Evolutionary conservation across 2,888 invertebrate genomes (phyloP).

Genomic region (Papilio gigon): DNA sequence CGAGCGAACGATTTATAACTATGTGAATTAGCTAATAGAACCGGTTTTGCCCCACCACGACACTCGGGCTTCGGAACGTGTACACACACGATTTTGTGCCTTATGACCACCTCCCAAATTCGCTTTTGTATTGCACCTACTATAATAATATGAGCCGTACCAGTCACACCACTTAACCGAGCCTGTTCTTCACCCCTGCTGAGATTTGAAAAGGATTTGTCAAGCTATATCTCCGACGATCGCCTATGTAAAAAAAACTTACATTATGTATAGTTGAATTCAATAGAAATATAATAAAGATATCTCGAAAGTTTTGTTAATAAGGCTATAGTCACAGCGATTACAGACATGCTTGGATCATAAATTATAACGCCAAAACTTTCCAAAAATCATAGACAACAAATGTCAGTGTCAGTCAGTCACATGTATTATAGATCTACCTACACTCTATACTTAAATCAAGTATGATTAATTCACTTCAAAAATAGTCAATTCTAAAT

Average conservation of each 20-base stretch:
- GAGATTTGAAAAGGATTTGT: slow-evolving; percentile 71
- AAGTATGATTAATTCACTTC: slow-evolving; percentile 7
- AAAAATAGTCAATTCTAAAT: slow-evolving; percentile 8
- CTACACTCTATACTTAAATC: background rate
- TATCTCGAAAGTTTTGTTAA: no score
- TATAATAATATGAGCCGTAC: slow-evolving; percentile 48
- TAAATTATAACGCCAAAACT: no score
- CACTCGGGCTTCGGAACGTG: slow-evolving; percentile 54
- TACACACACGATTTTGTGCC: slow-evolving; percentile 61
- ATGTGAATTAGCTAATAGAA: slow-evolving; percentile 65
- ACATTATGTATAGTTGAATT: no score
- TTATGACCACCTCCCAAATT: slow-evolving; percentile 50
- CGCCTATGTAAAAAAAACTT: slow-evolving; percentile 44
- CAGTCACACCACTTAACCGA: slow-evolving; percentile 58
- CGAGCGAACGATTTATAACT: slow-evolving; percentile 68
- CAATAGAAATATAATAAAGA: no score
- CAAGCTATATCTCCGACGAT: slow-evolving; percentile 50
- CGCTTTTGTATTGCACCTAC: slow-evolving; percentile 41
- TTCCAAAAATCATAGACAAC: no score
- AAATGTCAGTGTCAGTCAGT: no score
- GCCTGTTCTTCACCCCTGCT: slow-evolving; percentile 66
- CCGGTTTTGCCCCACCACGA: slow-evolving; percentile 65
- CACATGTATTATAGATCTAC: no score
- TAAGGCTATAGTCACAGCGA: no score
- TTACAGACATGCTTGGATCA: no score